Percentiles rank a stretch among this genome's conserved stretches.
Evolutionary conservation across 2,888 invertebrate genomes (phyloP).

Genomic region (Chymomyza procnemis): DNA sequence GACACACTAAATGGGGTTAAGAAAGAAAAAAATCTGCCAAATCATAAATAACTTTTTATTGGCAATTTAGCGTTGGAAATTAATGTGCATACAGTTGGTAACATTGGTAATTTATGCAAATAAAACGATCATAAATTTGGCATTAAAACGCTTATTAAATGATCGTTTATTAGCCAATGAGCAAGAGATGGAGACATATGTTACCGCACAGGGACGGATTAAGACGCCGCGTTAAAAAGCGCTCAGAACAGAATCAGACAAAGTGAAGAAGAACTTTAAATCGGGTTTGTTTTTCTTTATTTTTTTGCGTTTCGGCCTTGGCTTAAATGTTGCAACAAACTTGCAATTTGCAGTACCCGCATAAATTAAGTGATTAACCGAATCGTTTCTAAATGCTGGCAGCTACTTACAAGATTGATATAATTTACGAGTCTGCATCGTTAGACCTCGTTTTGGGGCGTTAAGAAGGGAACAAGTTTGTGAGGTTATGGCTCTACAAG

Average conservation of each 20-base stretch:
- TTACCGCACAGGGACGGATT: neutral
- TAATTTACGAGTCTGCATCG: slow-evolving; percentile 49
- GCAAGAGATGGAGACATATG: neutral
- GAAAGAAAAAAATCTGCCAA: slow-evolving; percentile 46
- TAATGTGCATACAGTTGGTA: slow-evolving; percentile 69
- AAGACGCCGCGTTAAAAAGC: neutral
- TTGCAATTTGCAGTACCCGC: slow-evolving; percentile 61
- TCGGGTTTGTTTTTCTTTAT: slow-evolving; percentile 1
- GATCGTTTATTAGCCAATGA: slow-evolving; percentile 64
- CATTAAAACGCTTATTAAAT: slow-evolving; percentile 73
- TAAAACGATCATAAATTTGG: slow-evolving; percentile 76
- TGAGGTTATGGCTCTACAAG: slow-evolving; percentile 12
- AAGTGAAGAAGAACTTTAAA: neutral
- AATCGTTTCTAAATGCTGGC: slow-evolving; percentile 63
- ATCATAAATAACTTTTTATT: slow-evolving; percentile 74
- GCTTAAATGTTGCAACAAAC: slow-evolving; percentile 48
- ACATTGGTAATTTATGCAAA: slow-evolving; percentile 75
- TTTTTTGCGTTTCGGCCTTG: slow-evolving; percentile 5
- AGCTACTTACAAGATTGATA: slow-evolving; percentile 62
- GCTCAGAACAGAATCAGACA: neutral
- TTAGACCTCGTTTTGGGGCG: too few relatives aligned
- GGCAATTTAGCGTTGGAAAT: slow-evolving; percentile 70
- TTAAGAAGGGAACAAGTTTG: neutral
- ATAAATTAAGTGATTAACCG: slow-evolving; percentile 70
- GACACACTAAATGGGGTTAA: neutral